Evolutionary conservation across 2,113 vertebrate species (phyloP).

Genomic region (Columba livia): DNA sequence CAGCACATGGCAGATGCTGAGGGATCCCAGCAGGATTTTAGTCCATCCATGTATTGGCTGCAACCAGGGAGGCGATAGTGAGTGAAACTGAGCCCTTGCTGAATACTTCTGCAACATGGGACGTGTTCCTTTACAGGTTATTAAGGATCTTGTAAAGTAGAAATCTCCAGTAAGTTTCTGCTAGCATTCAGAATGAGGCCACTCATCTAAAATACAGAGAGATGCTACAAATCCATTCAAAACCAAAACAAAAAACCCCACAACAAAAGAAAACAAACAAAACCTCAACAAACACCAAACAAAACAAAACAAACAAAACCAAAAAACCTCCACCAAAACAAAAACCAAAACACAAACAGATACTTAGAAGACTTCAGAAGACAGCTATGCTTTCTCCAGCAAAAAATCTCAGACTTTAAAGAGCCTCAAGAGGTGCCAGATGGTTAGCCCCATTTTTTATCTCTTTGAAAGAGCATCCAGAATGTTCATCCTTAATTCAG

Average conservation of each 20-base stretch:
- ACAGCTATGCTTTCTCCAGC: not conserved
- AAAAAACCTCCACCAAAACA: too few relatives aligned
- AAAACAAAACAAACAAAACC: not conserved
- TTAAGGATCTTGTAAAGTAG: not conserved
- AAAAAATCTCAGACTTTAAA: not conserved
- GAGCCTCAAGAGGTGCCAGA: constrained; percentile 1
- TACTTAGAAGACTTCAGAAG: not conserved
- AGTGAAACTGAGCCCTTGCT: not conserved
- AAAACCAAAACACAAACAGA: not conserved
- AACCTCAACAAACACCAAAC: too few relatives aligned
- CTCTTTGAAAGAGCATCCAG: constrained; percentile 33
- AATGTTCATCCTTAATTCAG: constrained; percentile 22
- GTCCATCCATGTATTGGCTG: not conserved
- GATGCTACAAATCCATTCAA: not conserved
- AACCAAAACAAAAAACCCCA: not conserved
- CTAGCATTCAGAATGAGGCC: not conserved
- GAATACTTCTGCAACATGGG: not conserved
- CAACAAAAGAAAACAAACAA: not conserved
- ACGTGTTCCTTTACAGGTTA: not conserved
- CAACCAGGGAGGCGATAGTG: not conserved
- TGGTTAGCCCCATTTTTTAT: not conserved
- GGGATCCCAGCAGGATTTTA: not conserved
- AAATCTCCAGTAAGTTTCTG: not conserved
- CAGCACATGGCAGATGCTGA: not conserved
- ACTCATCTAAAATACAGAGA: not conserved